Evolutionary conservation across 1,140 invertebrate genomes (phyloP).

Genomic region (Reticulitermes speratus): DNA sequence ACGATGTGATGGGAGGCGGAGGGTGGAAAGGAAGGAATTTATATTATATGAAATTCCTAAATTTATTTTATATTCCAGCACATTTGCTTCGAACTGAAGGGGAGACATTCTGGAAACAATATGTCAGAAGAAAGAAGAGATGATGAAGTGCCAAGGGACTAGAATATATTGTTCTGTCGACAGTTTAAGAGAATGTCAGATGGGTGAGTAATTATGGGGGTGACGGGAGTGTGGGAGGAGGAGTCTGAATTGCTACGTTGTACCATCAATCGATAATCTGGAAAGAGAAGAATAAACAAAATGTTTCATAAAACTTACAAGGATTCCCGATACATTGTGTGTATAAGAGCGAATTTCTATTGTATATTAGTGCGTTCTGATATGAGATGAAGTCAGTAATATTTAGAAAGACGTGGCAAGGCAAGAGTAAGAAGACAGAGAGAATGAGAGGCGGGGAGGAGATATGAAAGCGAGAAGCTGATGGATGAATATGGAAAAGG

Average conservation of each 20-base stretch:
- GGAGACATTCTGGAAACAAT: background rate
- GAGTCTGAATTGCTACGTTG: background rate
- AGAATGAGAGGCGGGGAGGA: background rate
- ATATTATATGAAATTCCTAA: conserved; percentile 5
- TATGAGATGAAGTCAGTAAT: background rate
- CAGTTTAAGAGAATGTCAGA: conserved; percentile 15
- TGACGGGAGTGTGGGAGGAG: background rate
- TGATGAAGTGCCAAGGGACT: background rate
- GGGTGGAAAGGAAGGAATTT: background rate
- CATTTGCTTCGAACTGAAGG: background rate
- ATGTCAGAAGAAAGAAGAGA: background rate
- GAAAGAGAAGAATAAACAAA: background rate
- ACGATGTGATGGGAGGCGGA: background rate
- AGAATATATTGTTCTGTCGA: background rate
- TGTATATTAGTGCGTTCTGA: background rate
- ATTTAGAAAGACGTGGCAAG: background rate
- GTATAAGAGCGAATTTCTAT: background rate
- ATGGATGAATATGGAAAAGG: conserved; percentile 28
- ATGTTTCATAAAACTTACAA: background rate
- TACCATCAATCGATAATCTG: background rate
- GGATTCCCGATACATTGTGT: background rate
- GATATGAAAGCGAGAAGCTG: conserved; percentile 21
- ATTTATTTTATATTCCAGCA: conserved; percentile 5
- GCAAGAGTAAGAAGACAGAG: no score
- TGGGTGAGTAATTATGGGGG: conserved; percentile 6